Percentiles rank a stretch among this genome's conserved stretches.
Evolutionary conservation across 2,888 invertebrate genomes (phyloP).

Genomic region (Incurvaria masculella): DNA sequence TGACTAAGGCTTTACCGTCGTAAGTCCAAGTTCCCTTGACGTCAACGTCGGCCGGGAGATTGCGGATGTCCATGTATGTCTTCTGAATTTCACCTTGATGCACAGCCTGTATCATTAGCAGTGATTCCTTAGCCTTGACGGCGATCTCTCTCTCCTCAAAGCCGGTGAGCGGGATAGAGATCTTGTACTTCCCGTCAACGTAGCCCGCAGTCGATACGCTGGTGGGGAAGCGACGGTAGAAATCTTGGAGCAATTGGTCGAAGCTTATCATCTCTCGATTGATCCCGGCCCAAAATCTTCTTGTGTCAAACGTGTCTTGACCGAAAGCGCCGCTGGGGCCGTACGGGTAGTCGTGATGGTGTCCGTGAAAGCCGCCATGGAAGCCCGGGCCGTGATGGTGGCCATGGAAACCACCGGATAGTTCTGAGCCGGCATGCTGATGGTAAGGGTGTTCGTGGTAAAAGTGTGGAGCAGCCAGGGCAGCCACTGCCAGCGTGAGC

Average conservation of each 20-base stretch:
- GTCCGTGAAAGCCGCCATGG: too few species aligned
- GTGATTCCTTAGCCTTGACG: constrained; percentile 35
- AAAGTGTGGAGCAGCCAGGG: background rate
- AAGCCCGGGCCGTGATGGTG: background rate
- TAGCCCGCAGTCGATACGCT: constrained; percentile 19
- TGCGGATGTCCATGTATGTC: constrained; percentile 29
- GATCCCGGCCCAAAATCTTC: constrained; percentile 30
- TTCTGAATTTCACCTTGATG: constrained; percentile 19
- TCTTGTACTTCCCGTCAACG: constrained; percentile 29
- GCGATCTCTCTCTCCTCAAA: constrained; percentile 36
- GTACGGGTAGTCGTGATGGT: background rate
- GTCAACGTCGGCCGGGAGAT: constrained; percentile 27
- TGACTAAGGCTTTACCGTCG: constrained; percentile 25
- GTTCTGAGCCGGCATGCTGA: background rate
- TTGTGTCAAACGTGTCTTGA: constrained; percentile 30
- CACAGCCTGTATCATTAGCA: constrained; percentile 37
- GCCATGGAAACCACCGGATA: too few species aligned
- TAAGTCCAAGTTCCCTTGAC: constrained; percentile 34
- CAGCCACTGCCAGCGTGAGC: background rate
- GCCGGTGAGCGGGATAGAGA: constrained; percentile 27
- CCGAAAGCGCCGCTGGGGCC: constrained; percentile 15
- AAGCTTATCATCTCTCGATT: constrained; percentile 23
- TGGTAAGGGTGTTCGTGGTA: background rate
- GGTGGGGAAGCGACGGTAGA: constrained; percentile 27
- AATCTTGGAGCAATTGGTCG: constrained; percentile 26